A percentile compares a stretch with the other conserved stretches of the same genome.
Conservation (phyloP, 2,113 vertebrate genomes). For the Numenius arquata region DNA sequence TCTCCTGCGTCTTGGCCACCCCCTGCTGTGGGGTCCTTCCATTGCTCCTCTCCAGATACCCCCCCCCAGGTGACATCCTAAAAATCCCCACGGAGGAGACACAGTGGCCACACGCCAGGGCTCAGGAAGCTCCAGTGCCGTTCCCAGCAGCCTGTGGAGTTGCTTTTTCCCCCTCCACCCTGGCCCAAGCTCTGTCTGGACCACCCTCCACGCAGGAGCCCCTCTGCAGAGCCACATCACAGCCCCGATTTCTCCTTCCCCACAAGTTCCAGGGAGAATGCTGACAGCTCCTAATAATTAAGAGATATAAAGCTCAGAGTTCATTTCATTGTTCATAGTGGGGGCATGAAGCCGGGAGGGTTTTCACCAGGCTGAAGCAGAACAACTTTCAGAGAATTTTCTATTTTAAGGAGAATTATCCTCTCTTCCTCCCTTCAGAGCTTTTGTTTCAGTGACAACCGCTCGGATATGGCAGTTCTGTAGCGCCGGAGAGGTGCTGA, state of each 20-base stretch:
- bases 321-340: rapidly evolving
- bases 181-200: rapidly evolving
- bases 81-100: rapidly evolving
- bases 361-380: background rate
- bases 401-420: too few relatives aligned
- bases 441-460: too few relatives aligned
- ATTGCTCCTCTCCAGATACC: background rate
- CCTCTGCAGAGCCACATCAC: rapidly evolving
- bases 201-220: rapidly evolving
- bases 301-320: background rate
- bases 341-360: background rate
- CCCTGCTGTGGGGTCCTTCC: rapidly evolving
- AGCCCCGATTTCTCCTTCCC: background rate
- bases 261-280: background rate
- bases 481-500: rapidly evolving
- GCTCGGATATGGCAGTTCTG: rapidly evolving
- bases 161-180: background rate
- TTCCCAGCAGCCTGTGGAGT: background rate
- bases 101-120: rapidly evolving
- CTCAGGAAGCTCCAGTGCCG: rapidly evolving
- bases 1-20: background rate
- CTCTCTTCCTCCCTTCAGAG: background rate
- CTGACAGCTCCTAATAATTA: rapidly evolving
- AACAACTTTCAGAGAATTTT: rapidly evolving
- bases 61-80: background rate